Evolutionary conservation across 1,140 invertebrate species (phyloP).

Genomic region (Pseudoatta argentina): DNA sequence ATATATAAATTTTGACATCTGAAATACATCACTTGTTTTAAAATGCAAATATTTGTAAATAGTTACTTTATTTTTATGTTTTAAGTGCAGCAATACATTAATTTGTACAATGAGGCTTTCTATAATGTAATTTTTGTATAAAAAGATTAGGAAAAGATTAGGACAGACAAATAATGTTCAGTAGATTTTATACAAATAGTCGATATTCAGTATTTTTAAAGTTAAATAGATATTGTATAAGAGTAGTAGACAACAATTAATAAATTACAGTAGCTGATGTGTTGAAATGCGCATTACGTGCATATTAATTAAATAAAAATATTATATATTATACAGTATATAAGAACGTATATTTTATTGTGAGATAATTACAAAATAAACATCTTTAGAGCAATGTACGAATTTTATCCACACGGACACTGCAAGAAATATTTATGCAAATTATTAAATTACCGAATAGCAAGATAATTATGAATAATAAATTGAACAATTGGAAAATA

Average conservation of each 20-base stretch:
- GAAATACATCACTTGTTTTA: neutral
- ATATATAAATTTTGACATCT: neutral
- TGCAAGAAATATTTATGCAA: neutral
- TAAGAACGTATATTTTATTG: neutral
- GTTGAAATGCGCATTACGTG: neutral
- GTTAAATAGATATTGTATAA: neutral
- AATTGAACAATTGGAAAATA: neutral
- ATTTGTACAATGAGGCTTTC: neutral
- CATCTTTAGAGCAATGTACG: neutral
- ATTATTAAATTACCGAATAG: neutral
- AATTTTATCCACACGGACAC: neutral
- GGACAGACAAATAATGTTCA: neutral
- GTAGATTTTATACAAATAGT: neutral
- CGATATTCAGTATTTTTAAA: neutral
- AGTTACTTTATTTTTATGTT: neutral
- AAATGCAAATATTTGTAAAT: constrained; percentile 23
- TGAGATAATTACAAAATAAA: constrained; percentile 17
- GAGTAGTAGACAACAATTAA: neutral
- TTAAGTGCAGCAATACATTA: neutral
- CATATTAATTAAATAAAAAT: neutral
- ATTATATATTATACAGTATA: neutral
- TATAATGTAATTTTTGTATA: neutral
- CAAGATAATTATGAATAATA: neutral
- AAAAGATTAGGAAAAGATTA: constrained; percentile 23
- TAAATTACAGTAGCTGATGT: neutral